Base-by-base conservation (phyloP, 2,797 vertebrate genomes). In the Saxicola maurus region DNA sequence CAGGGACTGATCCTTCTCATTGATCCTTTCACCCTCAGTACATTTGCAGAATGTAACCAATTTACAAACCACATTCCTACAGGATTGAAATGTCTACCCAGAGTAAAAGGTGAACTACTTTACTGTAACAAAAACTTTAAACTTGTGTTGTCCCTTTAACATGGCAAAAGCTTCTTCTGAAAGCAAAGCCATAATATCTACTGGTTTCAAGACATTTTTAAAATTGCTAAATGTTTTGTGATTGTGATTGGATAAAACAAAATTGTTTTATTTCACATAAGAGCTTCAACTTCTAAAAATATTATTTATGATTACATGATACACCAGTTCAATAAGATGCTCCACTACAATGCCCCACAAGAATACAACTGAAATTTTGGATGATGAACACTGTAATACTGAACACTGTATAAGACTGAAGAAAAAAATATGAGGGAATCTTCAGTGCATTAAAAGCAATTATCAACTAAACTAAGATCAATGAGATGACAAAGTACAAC, bases 381-480 rank as follows among this genome's bases (percentile, higher is more conserved):
- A 20, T 79, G 86, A 93, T 73, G 74, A 93, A 93, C 27, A 27
- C 33, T 30, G 27, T 45, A 91, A 95, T 80, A 86, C 2, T 57
- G 31, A 95, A 71, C 76, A 71, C 75, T 86, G 52, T 27, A 68
- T 40, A 59, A 91, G 30, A 90, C 53, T 20, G 35, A 83, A 91
- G 31, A 43, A 38, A 77, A 91, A 93, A 59, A 85, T 87, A 86
- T 52, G 23, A 91, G 30, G 56, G 80, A 90, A 79, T 79, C 80
- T 91, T 92, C 76, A 84, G 43, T 67, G 80, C 75, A 91, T 95
- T 96, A 90, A 94, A 95, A 88, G 52, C 62, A 94, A 95, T 95
- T 92, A 91, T 55, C 79, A 78, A 51, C 74, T 91, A 91, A 95
- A 90, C 35, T 64, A 80, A 94, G 90, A 94, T 91, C 92, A 84